phyloP scores from a whole-genome alignment of 2,888 invertebrate species.

The Toxonevra muliebris region DNA sequence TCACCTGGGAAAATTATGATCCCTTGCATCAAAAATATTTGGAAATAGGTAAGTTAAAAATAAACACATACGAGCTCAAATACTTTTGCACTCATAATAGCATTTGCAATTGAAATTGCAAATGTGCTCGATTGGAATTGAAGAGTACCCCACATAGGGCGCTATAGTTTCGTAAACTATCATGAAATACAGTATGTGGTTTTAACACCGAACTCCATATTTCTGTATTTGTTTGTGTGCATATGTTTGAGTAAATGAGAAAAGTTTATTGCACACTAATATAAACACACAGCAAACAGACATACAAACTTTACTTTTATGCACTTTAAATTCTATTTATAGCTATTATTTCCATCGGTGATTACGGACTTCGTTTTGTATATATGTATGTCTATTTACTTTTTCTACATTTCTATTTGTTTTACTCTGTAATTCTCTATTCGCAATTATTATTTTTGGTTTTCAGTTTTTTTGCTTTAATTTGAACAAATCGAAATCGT shows the following conservation, averaged over 20 bases:
- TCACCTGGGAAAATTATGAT: slow-evolving; percentile 92
- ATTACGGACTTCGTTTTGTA: background rate
- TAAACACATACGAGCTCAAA: background rate
- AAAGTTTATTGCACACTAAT: too few species aligned
- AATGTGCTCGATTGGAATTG: too few species aligned
- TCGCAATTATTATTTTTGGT: too few species aligned
- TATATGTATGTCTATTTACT: background rate
- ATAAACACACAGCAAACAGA: too few species aligned
- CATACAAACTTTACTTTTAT: too few species aligned
- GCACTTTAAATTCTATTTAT: background rate
- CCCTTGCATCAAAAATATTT: slow-evolving; percentile 92
- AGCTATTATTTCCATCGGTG: background rate
- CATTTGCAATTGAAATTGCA: background rate
- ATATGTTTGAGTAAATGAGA: too few species aligned
- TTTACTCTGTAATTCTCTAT: too few species aligned
- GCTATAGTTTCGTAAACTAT: background rate
- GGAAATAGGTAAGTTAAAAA: slow-evolving; percentile 78
- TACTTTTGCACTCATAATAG: background rate
- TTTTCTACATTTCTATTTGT: background rate
- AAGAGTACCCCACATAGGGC: background rate
- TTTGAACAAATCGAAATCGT: too few species aligned
- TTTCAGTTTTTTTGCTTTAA: too few species aligned
- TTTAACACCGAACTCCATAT: background rate
- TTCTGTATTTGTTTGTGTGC: background rate
- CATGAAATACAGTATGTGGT: background rate